Evolutionary conservation across 2,797 vertebrate species (phyloP), one percentile per base, ranked within the genome.

Genomic region (Siniperca scherzeri): DNA sequence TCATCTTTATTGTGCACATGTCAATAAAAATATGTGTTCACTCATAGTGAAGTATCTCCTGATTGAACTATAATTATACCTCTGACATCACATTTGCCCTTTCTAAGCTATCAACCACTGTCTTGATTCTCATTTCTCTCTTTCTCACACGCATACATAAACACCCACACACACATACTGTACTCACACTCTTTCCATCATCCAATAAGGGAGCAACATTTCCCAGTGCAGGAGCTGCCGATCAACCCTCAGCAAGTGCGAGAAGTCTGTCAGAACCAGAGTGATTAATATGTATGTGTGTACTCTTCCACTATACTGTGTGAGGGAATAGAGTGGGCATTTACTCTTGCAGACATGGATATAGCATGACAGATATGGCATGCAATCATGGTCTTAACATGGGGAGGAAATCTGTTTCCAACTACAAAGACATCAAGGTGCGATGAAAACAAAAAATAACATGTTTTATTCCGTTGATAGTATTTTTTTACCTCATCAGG

Each of bases 261-360:
- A 72, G 59, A 44, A 73, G 44, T 61, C 71, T 70, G 79, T 78
- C 74, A 85, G 79, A 76, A 60, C 53, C 78, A 17, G 30, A 83
- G 59, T 83, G 62, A 88, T 90, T 85, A 89, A 90, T 93, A 90
- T 92, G 88, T 64, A 89, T 89, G 86, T 78, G 73, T 83, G 42
- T 85, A 62, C 48, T 76, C 71, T 81, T 71, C 14, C 65, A 74
- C 5, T 42, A 46, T 8, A 27, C 11, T 68, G 38, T 4, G 2
- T 46, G 27, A 83, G 78, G 61, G 44, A 25, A 81, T 78, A 21
- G 72, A 80, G 84, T 73, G 53, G 36, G 33, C 40, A 17, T 67
- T 25, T 55, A n/a, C 60, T 75, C 3, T 61, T 21, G 38, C 60
- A 70, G 53, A 16, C 64, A 60, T 40, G 27, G 14, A 59, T 71